These are phyloP conservation scores for Colistium nudipinnis DNA, from an alignment of 2,113 vertebrate genomes.

Conservation along the genomic window DNA sequence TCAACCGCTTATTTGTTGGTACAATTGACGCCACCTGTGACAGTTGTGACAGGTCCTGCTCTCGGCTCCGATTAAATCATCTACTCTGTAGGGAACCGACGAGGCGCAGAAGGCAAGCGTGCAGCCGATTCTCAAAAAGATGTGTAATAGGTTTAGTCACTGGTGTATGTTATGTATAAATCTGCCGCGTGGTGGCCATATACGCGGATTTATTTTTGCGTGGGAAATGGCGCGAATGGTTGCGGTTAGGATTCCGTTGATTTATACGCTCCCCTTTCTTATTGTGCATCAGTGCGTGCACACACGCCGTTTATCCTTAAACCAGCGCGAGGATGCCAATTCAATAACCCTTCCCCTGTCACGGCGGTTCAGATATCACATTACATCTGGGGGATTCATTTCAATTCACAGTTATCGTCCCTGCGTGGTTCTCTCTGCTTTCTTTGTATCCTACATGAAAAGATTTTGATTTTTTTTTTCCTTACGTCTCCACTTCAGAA, in stretches of 20 bases:
- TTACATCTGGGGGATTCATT: neutral
- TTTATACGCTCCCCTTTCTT: neutral
- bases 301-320: neutral
- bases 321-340: too few species aligned
- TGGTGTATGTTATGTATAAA: constrained; percentile 8
- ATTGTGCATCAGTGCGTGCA: neutral
- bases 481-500: too few species aligned
- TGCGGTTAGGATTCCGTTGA: too few species aligned
- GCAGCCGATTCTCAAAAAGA: neutral
- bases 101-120: constrained; percentile 10
- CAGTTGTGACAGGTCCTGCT: constrained; percentile 43
- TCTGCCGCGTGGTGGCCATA: neutral
- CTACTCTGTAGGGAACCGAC: constrained; percentile 25
- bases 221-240: neutral
- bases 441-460: neutral
- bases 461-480: neutral
- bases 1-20: too few species aligned
- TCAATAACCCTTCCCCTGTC: too few species aligned
- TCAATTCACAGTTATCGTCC: neutral
- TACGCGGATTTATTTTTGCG: constrained; percentile 6
- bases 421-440: neutral
- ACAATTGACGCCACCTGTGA: neutral
- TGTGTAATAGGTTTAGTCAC: constrained; percentile 16
- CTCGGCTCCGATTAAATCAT: constrained; percentile 42
- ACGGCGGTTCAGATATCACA: neutral